phyloP scores from a whole-genome alignment of 1,140 invertebrate genomes.

The Brachionus rubens region DNA sequence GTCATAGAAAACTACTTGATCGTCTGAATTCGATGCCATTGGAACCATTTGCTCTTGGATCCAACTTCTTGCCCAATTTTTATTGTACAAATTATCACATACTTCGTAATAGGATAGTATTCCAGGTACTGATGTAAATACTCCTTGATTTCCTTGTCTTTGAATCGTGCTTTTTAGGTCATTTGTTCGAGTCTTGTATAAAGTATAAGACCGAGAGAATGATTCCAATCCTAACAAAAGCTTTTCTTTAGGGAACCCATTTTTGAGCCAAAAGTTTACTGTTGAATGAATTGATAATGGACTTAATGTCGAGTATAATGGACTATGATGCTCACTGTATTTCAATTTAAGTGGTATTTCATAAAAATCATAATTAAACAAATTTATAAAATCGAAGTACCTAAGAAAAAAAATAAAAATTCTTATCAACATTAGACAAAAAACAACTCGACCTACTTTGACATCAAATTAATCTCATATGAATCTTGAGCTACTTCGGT shows the following conservation, averaged over 20 bases:
- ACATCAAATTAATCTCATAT: conserved; percentile 8
- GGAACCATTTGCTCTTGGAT: conserved; percentile 72
- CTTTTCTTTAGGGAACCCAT: conserved; percentile 87
- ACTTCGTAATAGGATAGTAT: conserved; percentile 46
- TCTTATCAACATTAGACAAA: not conserved
- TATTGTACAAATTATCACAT: conserved; percentile 52
- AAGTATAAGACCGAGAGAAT: conserved; percentile 66
- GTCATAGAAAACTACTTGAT: conserved; percentile 88
- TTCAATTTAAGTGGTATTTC: not conserved
- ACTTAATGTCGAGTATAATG: not conserved
- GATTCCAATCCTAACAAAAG: conserved; percentile 90
- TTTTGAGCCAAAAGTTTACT: conserved; percentile 69
- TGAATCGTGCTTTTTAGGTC: not conserved
- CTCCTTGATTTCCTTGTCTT: not conserved
- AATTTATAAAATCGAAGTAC: not conserved
- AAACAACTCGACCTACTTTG: not conserved
- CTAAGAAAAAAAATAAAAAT: not conserved
- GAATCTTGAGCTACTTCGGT: conserved; percentile 18
- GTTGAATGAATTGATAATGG: conserved; percentile 10
- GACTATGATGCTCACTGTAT: not conserved
- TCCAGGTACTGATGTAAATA: conserved; percentile 1
- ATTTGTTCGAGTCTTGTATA: not conserved
- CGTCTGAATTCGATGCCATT: conserved; percentile 69
- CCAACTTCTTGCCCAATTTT: conserved; percentile 58
- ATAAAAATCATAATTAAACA: conserved; percentile 22